Evolutionary conservation across 2,113 vertebrate species (phyloP), one percentile per base, ranked within the genome.

Genomic region (Nycticryphes semicollaris): DNA sequence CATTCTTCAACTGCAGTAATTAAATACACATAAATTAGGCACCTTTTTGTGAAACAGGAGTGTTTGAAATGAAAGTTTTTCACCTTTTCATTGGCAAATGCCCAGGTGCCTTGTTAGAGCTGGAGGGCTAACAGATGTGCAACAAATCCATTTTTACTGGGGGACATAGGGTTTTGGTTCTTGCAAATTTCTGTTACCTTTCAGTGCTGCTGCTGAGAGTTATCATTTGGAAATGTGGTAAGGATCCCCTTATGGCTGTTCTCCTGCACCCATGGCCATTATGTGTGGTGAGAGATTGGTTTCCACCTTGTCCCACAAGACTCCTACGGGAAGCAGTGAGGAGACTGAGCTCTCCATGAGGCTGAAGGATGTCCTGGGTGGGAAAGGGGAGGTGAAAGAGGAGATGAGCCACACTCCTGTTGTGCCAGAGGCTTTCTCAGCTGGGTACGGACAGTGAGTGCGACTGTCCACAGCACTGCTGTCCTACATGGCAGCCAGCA

Each of bases 211-310:
- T 41, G 33, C 8, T 50, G 6, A 31, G 1, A 0, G 2, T 39
- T 54, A 8, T 15, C 33, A 6, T 17, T 54, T 11, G n/a, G 72
- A 27, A 28, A 22, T 1, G 0, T 1, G 12, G 13, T 23, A 25
- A 79, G 43, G 15, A 23, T 37, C 20, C 66, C 18, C 39, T 66
- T 0, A 16, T 3, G 2, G 80, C 57, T 73, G 9, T 24, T 68
- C 39, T 31, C 19, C 37, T 89, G 35, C 66, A 31, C 11, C 62
- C 33, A 3, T 2, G 7, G 31, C 12, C 25, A 23, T 11, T 9
- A 27, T 0, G 0, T 70, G 12, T 5, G 6, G 14, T 0, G 2
- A 1, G 14, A 41, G 19, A 7, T 18, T 20, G 33, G 3, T 28
- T 83, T 74, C 37, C n/a, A 31, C 54, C 41, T 43, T 11, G 19